These are phyloP conservation scores for Hypena proboscidalis DNA, from an alignment of 2,888 invertebrate genomes.

Conservation along the genomic window DNA sequence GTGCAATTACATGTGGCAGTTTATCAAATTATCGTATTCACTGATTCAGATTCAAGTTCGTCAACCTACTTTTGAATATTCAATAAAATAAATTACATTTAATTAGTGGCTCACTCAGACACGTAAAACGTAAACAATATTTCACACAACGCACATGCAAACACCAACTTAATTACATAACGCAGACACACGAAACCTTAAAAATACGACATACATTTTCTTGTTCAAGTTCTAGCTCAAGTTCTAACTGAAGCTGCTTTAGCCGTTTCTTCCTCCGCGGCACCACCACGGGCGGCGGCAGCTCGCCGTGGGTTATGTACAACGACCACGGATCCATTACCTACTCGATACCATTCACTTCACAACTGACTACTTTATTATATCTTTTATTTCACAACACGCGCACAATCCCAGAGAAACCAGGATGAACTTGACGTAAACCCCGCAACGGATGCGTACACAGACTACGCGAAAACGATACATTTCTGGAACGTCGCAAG, in stretches of 20 bases:
- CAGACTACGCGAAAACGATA: slow-evolving; percentile 63
- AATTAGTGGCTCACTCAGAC: slow-evolving; percentile 16
- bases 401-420: slow-evolving; percentile 50
- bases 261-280: slow-evolving; percentile 78
- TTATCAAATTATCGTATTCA: no score
- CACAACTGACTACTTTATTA: slow-evolving; percentile 52
- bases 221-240: slow-evolving; percentile 67
- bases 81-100: neutral
- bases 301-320: slow-evolving; percentile 75
- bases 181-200: slow-evolving; percentile 32
- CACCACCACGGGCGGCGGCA: slow-evolving; percentile 74
- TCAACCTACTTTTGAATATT: no score
- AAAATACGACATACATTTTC: slow-evolving; percentile 53
- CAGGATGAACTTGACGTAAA: slow-evolving; percentile 64
- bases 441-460: slow-evolving; percentile 54
- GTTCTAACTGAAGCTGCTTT: slow-evolving; percentile 72
- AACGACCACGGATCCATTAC: slow-evolving; percentile 77
- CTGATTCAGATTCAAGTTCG: no score
- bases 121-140: slow-evolving; percentile 21
- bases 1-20: no score
- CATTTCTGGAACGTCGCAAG: slow-evolving; percentile 78
- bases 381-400: slow-evolving; percentile 51
- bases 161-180: slow-evolving; percentile 45
- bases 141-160: slow-evolving; percentile 37
- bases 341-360: slow-evolving; percentile 30